Percentiles rank a stretch among this genome's conserved stretches.
Conservation (phyloP, 2,113 vertebrate genomes). For the Neolamprologus longior region DNA sequence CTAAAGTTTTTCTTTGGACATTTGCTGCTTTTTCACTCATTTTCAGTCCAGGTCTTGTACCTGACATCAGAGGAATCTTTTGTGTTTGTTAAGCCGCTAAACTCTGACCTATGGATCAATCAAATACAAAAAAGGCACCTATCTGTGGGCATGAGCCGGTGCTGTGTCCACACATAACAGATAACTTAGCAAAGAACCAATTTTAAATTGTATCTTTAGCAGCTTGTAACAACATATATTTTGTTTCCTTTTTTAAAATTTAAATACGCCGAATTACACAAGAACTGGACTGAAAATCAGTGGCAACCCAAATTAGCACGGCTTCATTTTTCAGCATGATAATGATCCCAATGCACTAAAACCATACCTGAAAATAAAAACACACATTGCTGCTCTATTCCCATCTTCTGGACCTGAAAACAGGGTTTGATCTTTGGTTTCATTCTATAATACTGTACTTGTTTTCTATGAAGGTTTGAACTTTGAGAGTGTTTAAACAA, state of each 20-base stretch:
- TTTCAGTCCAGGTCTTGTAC: background rate
- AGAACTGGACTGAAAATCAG: background rate
- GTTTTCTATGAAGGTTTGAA: background rate
- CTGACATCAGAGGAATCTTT: background rate
- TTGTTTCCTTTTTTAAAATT: background rate
- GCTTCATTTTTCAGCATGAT: background rate
- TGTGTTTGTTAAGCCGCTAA: background rate
- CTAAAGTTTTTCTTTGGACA: background rate
- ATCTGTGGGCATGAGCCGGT: background rate
- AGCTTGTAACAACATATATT: background rate
- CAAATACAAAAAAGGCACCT: background rate
- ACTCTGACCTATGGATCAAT: background rate
- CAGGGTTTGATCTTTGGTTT: background rate
- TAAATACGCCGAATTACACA: background rate
- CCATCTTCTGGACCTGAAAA: background rate
- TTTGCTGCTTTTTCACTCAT: background rate
- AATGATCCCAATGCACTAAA: background rate
- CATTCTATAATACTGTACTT: background rate
- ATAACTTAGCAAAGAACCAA: background rate
- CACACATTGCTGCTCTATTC: background rate
- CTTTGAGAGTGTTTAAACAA: background rate
- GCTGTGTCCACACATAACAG: background rate
- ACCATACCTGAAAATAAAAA: background rate
- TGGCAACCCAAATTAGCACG: background rate
- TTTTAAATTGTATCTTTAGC: background rate